Percentiles rank a stretch among this genome's conserved stretches.
phyloP scores from a whole-genome alignment of 2,888 invertebrate species.

The Corythucha ciliata region DNA sequence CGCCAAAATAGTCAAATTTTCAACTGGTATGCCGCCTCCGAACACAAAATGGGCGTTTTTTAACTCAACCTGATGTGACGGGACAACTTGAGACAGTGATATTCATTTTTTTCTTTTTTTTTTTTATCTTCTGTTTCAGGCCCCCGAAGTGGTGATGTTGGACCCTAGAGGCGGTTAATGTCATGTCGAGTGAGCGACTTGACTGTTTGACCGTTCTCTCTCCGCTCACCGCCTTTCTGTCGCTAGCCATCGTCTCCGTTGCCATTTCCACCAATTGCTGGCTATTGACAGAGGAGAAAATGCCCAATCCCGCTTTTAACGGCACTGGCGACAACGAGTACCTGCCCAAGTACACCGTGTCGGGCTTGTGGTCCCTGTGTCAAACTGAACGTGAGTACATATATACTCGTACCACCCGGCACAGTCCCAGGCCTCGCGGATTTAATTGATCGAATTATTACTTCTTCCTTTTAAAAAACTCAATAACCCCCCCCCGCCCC shows the following conservation, averaged over 20 bases:
- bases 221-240: constrained; percentile 56
- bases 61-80: too few relatives aligned
- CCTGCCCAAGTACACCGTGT: constrained; percentile 63
- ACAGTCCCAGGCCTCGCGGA: too few relatives aligned
- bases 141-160: constrained; percentile 19
- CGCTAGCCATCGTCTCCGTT: constrained; percentile 59
- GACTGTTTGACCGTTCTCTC: constrained; percentile 34
- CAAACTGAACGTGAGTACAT: constrained; percentile 67
- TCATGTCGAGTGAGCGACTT: constrained; percentile 21
- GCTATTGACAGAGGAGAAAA: constrained; percentile 78
- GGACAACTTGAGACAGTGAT: background rate
- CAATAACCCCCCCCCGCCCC: too few relatives aligned
- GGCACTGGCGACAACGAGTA: constrained; percentile 63
- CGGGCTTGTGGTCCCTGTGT: constrained; percentile 74
- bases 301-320: constrained; percentile 66
- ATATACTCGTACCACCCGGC: too few relatives aligned
- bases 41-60: too few relatives aligned
- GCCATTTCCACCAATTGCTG: constrained; percentile 73
- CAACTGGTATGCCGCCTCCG: too few relatives aligned
- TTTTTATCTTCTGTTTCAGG: constrained; percentile 19
- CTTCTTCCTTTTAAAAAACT: too few relatives aligned
- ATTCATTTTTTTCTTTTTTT: background rate
- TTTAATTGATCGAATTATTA: too few relatives aligned
- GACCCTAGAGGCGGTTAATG: constrained; percentile 21
- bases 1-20: too few relatives aligned